These are phyloP conservation scores for Machaerirhynchus nigripectus DNA, from an alignment of 2,113 vertebrate species.

Conservation along the genomic window DNA sequence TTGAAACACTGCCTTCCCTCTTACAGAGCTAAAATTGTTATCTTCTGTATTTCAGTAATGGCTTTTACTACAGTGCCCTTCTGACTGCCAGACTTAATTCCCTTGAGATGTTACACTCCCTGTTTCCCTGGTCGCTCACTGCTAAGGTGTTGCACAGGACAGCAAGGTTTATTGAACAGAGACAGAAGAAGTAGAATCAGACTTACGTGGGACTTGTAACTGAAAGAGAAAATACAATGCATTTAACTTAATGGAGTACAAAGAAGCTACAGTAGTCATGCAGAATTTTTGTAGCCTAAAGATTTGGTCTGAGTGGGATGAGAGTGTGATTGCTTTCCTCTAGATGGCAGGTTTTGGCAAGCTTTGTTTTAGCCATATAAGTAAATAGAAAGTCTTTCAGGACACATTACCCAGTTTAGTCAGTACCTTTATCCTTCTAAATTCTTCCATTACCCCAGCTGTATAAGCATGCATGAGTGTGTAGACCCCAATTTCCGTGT, in stretches of 20 bases:
- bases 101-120: fast-evolving
- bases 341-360: conserved; percentile 53
- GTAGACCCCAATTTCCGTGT: not conserved
- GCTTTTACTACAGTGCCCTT: not conserved
- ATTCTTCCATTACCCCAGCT: not conserved
- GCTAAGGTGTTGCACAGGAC: not conserved
- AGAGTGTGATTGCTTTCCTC: not conserved
- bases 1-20: not conserved
- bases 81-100: not conserved
- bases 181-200: not conserved
- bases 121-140: not conserved
- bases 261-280: not conserved
- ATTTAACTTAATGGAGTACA: not conserved
- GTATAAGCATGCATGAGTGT: not conserved
- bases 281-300: not conserved
- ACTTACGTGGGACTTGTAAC: not conserved
- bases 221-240: not conserved
- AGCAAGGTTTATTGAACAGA: not conserved
- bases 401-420: not conserved
- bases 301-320: not conserved
- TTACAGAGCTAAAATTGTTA: not conserved
- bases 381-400: not conserved
- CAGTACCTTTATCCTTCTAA: not conserved
- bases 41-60: not conserved
- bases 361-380: not conserved